Evolutionary conservation across 2,797 vertebrate genomes (phyloP), one percentile per base, ranked within the genome.

Genomic region (Cryptoblepharus egeriae): DNA sequence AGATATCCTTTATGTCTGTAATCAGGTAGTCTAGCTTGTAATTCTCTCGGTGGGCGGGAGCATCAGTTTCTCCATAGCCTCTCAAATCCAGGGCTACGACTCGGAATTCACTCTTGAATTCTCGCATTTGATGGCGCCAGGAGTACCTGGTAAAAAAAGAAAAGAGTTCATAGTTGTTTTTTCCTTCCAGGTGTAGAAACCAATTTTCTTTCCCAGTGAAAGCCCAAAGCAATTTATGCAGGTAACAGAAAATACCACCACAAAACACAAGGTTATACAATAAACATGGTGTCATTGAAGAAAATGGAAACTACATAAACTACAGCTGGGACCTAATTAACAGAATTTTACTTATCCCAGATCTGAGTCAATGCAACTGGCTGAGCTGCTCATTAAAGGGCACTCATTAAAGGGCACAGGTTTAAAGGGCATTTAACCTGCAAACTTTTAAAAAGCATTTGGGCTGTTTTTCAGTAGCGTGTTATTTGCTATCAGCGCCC

Each of bases 81-180:
- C 98, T 96, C 96, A 99, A 97, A 95, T 99, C 98, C 86, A 99
- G 92, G 8, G 98, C 98, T 85, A 99, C 97, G 90, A 99, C 98
- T 72, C 98, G 97, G 93, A 98, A 99, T 89, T 98, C 97, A 76
- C 97, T 98, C 96, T 99, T 99, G 91, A 99, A 99, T 95, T 99
- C 98, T 2, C 98, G 96, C 87, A 99, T 91, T 55, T 99, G 98
- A 95, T 99, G 97, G 70, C 98, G 97, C 98, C 98, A 99, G 60
- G 98, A 99, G 92, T 98, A 99, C 98, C 98, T 99, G 87, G 82
- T 52, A 81, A 82, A 91, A n/a, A 81, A 82, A 75, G 22, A 49
- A 76, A 85, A 87, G 65, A 78, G 30, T 70, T 90, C 88, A 0
- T 83, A 89, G 70, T 28, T n/a, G n/a, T n/a, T n/a, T n/a, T n/a